Evolutionary conservation across 2,888 invertebrate species (phyloP), one percentile per base, ranked within the genome.

Genomic region (Drosophila anomalipes): DNA sequence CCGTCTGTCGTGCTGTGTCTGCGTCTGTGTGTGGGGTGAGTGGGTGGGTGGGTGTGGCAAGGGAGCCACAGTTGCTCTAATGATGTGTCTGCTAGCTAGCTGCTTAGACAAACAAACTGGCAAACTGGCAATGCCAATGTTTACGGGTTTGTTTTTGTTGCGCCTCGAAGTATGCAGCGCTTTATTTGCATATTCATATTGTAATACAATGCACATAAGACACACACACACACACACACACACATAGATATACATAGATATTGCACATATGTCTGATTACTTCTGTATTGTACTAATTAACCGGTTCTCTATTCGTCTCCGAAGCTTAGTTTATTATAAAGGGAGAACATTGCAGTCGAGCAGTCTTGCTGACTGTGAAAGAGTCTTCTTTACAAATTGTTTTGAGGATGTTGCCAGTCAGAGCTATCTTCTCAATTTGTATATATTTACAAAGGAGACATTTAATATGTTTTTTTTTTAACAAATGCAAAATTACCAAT

Each of bases 161-260:
- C 82, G 74, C 82, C 64, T 78, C 63, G 49, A 81, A 65, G 68
- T 81, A 81, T 72, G 68, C 70, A 72, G 28, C 37, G 59, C 62
- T 77, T 67, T 90, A 90, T 86, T 89, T 86, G 86, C 89, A 83
- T 83, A 83, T 80, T 89, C 89, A 86, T 82, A 88, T 63, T 63
- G 74, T 47, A 28, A 39, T 37, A 56, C 56, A 52, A 60, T 26
- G 28, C 63, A 56, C 47, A 47, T 44, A 33, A 19, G 14, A 22
- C 7, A 22, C 33, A 9, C 53, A 47, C 41, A 32, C 10, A 26
- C 16, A 51, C 41, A 58, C 37, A 37, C 52, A 49, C 12, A 47
- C 10, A 56, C 30, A 58, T 19, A 26, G 30, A 39, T 6, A 51
- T 10, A 51, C 16, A 51, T 7, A 56, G n/a, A 22, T 26, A 41